Evolutionary conservation across 2,113 vertebrate genomes (phyloP), one percentile per base, ranked within the genome.

Genomic region (Vulpes lagopus): DNA sequence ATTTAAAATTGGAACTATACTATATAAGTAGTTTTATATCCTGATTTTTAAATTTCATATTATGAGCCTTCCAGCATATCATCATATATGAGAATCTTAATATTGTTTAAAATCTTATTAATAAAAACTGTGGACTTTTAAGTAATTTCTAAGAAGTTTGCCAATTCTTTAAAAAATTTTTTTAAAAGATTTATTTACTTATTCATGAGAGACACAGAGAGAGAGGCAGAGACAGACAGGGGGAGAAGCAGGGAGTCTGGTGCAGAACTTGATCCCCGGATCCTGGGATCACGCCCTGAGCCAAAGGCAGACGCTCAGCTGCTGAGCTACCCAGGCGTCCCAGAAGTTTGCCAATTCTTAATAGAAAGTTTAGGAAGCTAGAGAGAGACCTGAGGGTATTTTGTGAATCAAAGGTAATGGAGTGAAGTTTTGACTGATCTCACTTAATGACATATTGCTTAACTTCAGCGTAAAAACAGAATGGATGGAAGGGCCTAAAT

Each of bases 61-160:
- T 92, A 7, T 55, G 60, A 89, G 8, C 23, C 69, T 92, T 91
- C 23, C 20, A 55, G 11, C 51, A 83, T 88, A n/a, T 69, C 38
- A 81, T 76, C 32, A 89, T 30, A 14, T 57, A n/a, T 22, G 35
- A 60, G 11, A 81, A 74, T 65, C 62, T 80, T 80, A 94, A 22
- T 6, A 53, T 53, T 78, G 49, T 57, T 81, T 78, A 69, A 6
- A 95, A 71, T 88, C 43, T 35, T 60, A 69, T 22, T 88, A 64
- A 65, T 92, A 96, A 89, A 88, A 93, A 60, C 19, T 64, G 5
- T 91, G 27, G 7, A 71, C 7, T 73, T 96, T 81, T 81, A 73
- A 81, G 12, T 5, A 59, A 74, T 67, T 60, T 19, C 57, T 23
- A 80, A 90, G 35, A 91, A 62, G 30, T 92, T 92, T 84, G 4